These are phyloP conservation scores for Tetragonisca angustula DNA, from an alignment of 2,888 invertebrate genomes.

Conservation along the genomic window DNA sequence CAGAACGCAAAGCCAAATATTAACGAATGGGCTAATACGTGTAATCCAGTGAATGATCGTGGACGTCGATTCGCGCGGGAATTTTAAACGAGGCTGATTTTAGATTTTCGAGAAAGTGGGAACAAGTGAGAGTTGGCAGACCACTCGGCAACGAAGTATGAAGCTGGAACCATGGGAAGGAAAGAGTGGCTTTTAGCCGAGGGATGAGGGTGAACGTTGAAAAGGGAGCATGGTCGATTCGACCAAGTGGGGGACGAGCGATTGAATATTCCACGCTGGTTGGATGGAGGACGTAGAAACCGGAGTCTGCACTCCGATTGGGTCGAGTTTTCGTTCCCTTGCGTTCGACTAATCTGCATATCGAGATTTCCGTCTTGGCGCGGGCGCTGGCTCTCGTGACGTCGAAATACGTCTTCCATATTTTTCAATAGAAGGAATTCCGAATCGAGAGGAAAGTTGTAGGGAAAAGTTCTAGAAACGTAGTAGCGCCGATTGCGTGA, in stretches of 20 bases:
- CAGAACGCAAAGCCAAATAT: not conserved
- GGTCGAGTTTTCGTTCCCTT: constrained; percentile 37
- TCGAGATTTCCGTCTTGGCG: constrained; percentile 77
- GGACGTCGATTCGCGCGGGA: constrained; percentile 1
- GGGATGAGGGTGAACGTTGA: constrained; percentile 8
- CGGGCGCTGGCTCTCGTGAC: constrained; percentile 28
- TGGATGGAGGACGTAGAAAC: constrained; percentile 42
- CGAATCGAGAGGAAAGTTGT: not conserved
- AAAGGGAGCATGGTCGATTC: constrained; percentile 31
- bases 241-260: constrained; percentile 49
- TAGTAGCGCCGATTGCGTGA: not conserved
- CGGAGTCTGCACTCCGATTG: constrained; percentile 49
- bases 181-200: constrained; percentile 58
- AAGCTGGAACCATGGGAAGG: constrained; percentile 41
- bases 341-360: constrained; percentile 75
- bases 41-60: constrained; percentile 44
- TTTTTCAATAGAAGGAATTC: not conserved
- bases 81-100: not conserved
- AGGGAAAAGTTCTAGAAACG: too few species aligned
- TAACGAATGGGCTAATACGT: constrained; percentile 8
- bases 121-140: not conserved
- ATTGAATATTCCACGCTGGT: constrained; percentile 74
- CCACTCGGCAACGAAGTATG: constrained; percentile 47
- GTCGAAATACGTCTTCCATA: constrained; percentile 3
- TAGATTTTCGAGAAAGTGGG: not conserved